A percentile compares a stretch with the other conserved stretches of the same genome.
Conservation (phyloP, 2,113 vertebrate genomes). For the Embiotoca jacksoni region DNA sequence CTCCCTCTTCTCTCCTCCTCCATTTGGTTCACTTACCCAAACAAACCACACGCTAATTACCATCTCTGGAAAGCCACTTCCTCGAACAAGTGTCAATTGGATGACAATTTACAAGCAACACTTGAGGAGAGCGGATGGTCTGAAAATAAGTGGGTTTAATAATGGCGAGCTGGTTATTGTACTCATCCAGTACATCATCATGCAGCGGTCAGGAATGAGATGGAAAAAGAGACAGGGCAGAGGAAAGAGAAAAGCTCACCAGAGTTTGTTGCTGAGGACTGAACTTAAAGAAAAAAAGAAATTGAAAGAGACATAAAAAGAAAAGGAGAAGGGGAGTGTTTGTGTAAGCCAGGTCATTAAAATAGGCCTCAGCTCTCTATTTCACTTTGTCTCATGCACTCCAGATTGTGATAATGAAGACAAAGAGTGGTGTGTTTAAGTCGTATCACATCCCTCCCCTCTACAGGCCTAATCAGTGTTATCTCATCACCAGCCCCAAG, state of each 20-base stretch:
- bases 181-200: conserved; percentile 4
- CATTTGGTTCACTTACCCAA: conserved; percentile 65
- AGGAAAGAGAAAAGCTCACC: neutral
- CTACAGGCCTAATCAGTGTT: conserved; percentile 26
- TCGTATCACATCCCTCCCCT: neutral
- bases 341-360: conserved; percentile 19
- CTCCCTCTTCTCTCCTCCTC: conserved; percentile 40
- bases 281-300: neutral
- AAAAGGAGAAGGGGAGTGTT: neutral
- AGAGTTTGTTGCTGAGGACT: too few relatives aligned
- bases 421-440: conserved; percentile 51
- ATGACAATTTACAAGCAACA: conserved; percentile 71
- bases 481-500: conserved; percentile 33
- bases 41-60: conserved; percentile 73
- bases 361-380: conserved; percentile 11
- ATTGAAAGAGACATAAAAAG: neutral
- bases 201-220: conserved; percentile 5
- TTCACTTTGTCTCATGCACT: conserved; percentile 22
- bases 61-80: conserved; percentile 67
- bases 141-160: conserved; percentile 32
- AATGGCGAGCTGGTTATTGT: conserved; percentile 43
- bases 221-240: neutral
- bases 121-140: conserved; percentile 55
- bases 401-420: conserved; percentile 52
- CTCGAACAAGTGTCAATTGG: conserved; percentile 78